Evolutionary conservation across 2,888 invertebrate species (phyloP).

Genomic region (Resseliella maxima): DNA sequence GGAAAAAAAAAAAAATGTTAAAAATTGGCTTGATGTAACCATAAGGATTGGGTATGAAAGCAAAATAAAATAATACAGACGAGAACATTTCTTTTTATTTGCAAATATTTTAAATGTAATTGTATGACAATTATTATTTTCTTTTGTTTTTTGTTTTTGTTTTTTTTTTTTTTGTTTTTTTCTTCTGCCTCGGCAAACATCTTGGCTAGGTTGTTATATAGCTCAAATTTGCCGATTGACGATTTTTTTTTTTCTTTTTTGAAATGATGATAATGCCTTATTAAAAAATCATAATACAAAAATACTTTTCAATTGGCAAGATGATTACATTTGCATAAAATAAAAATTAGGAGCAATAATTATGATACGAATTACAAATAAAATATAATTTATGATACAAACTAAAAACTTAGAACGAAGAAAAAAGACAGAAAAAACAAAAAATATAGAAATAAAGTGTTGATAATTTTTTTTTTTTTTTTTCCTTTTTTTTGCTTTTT

Average conservation of each 20-base stretch:
- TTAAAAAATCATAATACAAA: conserved; percentile 42
- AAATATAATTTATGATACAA: not conserved
- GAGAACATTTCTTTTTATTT: not conserved
- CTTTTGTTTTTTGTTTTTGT: not conserved
- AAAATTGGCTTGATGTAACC: not conserved
- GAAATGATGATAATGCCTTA: not conserved
- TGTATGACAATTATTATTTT: conserved; percentile 30
- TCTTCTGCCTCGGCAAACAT: not conserved
- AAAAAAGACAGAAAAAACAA: not conserved
- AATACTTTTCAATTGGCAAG: conserved; percentile 54
- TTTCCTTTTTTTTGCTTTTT: not conserved
- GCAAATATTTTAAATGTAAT: not conserved
- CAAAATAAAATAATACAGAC: conserved; percentile 3
- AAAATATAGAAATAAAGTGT: not conserved
- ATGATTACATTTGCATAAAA: conserved; percentile 32
- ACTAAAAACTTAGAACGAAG: not conserved
- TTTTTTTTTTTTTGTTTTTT: not conserved
- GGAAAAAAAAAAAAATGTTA: not conserved
- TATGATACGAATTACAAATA: conserved; percentile 22
- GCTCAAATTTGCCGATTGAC: not conserved
- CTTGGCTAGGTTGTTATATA: not conserved
- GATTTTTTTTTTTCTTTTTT: not conserved
- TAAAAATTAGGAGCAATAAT: not conserved
- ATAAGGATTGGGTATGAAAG: not conserved
- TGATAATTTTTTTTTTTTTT: not conserved